phyloP scores from a whole-genome alignment of 2,888 invertebrate genomes.

The Rhagonycha fulva region DNA sequence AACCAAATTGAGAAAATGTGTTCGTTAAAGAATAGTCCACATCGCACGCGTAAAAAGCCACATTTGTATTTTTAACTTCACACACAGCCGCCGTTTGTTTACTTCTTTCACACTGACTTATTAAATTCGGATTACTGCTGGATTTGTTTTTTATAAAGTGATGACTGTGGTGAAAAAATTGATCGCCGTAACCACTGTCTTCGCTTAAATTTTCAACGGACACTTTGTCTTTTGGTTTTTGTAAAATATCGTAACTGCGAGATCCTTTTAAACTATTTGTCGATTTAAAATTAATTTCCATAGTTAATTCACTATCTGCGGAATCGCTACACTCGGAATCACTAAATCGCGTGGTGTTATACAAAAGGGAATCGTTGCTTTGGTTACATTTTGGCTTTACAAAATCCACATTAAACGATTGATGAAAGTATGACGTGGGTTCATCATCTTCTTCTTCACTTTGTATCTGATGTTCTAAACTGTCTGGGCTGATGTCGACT shows the following conservation, averaged over 20 bases:
- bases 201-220: constrained; percentile 80
- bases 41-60: constrained; percentile 48
- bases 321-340: constrained; percentile 55
- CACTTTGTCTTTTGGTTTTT: constrained; percentile 54
- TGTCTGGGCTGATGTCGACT: constrained; percentile 57
- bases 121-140: constrained; percentile 56
- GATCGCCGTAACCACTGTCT: constrained; percentile 77
- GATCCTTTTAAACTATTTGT: constrained; percentile 54
- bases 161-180: constrained; percentile 44
- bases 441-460: constrained; percentile 39
- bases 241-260: constrained; percentile 53
- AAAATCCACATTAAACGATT: constrained; percentile 45
- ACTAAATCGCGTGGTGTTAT: constrained; percentile 44
- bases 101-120: constrained; percentile 43
- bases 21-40: constrained; percentile 44
- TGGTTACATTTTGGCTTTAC: constrained; percentile 34
- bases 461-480: constrained; percentile 51
- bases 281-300: constrained; percentile 47
- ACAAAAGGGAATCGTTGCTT: constrained; percentile 41
- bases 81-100: constrained; percentile 1
- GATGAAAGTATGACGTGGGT: constrained; percentile 49
- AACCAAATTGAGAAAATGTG: constrained; percentile 52
- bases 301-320: constrained; percentile 45
- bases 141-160: constrained; percentile 48
- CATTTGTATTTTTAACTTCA: constrained; percentile 28